Base-by-base conservation (phyloP, 2,113 vertebrate species). In the Serinus canaria region DNA sequence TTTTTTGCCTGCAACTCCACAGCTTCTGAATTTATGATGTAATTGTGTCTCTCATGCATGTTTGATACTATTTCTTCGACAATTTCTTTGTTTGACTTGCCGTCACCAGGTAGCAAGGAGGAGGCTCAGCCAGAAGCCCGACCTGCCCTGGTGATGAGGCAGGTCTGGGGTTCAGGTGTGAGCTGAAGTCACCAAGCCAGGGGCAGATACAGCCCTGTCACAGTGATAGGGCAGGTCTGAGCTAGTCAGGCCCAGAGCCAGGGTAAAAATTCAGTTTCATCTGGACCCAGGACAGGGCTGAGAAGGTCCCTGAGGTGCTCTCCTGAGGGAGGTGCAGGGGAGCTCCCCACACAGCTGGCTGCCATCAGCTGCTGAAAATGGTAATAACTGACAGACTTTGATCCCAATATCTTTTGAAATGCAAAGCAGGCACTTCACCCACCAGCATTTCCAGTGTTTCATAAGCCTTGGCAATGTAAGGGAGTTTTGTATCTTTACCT, bases 311-410 rank as follows among this genome's bases (percentile, higher is more conserved):
- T 62, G 1, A 27, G 33, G 0, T 10, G 25, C 14, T 15, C 12
- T 69, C 13, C n/a, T 2, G 7, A 25, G 15, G 22, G 37, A 56
- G 30, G 15, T 4, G 22, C 3, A 83, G 23, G 12, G 16, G 30
- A 80, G 46, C 22, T 31, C 24, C 23, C 31, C 46, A 37, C 70
- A 39, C 0, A 0, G 13, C 37, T 53, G 25, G 10, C 60, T 85
- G 67, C 55, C 39, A 24, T 7, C n/a, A 62, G 19, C 74, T n/a
- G 73, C 56, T 92, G 78, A 44, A 92, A 94, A 91, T 35, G 6
- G 43, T 46, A 66, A 83, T 91, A 87, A 39, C 63, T 70, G 83
- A 44, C 46, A 94, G 94, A 95, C 93, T 97, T 96, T 94, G 93
- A 92, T 63, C 84, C 28, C 47, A 49, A 46, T 43, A 55, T 30